Evolutionary conservation across 2,113 vertebrate genomes (phyloP).

Genomic region (Petrocephalus microphthalmus): DNA sequence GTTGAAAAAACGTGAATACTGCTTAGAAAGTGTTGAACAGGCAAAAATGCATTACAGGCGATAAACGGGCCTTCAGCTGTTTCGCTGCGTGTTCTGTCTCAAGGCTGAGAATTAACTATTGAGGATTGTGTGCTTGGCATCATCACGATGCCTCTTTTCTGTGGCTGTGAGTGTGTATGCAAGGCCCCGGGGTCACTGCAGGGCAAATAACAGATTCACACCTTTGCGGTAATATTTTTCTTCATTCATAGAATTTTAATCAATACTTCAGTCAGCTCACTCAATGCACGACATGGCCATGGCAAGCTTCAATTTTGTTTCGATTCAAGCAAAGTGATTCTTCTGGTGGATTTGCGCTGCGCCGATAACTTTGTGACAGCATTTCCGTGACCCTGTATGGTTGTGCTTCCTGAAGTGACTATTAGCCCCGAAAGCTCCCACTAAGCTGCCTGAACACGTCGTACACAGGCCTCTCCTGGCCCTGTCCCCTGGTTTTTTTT

Average conservation of each 20-base stretch:
- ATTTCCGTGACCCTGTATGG: background rate
- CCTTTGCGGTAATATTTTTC: background rate
- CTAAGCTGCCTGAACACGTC: background rate
- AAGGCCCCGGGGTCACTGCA: background rate
- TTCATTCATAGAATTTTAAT: background rate
- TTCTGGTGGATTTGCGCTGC: background rate
- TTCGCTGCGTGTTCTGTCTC: background rate
- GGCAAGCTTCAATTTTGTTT: background rate
- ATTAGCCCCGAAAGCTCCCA: background rate
- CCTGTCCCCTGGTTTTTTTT: background rate
- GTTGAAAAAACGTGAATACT: background rate
- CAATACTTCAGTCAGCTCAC: background rate
- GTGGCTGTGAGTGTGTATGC: background rate
- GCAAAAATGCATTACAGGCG: background rate
- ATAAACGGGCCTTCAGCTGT: background rate
- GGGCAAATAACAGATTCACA: background rate
- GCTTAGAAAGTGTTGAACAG: background rate
- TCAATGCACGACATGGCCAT: background rate
- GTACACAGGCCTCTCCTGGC: background rate
- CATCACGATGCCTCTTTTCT: background rate
- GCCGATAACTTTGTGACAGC: background rate
- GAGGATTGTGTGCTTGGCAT: background rate
- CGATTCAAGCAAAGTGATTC: background rate
- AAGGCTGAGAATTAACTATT: background rate
- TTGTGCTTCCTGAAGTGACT: background rate